These are phyloP conservation scores for Ornithoptera priamus DNA, from an alignment of 2,888 invertebrate genomes.

Conservation along the genomic window DNA sequence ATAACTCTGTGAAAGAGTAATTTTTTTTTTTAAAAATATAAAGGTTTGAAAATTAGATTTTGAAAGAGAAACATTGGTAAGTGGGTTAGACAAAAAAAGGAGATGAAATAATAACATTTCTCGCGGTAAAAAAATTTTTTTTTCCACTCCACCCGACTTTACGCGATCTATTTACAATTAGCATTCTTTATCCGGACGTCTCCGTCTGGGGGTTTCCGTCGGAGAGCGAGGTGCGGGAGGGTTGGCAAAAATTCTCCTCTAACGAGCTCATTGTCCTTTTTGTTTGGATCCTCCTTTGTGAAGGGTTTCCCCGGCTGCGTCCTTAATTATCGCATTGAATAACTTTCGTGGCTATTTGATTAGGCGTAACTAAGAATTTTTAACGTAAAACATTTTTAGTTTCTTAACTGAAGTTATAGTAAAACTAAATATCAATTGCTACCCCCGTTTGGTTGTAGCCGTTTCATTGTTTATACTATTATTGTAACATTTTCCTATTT, in stretches of 20 bases:
- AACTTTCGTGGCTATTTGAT: conserved; percentile 53
- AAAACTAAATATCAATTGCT: no score
- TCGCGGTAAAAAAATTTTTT: conserved; percentile 1
- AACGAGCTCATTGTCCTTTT: conserved; percentile 72
- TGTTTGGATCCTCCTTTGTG: conserved; percentile 61
- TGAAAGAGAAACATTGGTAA: conserved; percentile 8
- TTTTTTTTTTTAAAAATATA: conserved; percentile 1
- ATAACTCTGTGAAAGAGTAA: background rate
- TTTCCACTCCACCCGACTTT: conserved; percentile 37
- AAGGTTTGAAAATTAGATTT: conserved; percentile 19
- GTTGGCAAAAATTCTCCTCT: conserved; percentile 55
- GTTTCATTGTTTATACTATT: no score
- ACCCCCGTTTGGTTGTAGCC: no score
- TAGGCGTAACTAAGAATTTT: conserved; percentile 31
- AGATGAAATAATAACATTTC: background rate
- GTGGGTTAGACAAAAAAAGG: conserved; percentile 4
- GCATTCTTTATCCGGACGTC: conserved; percentile 54
- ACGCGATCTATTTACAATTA: conserved; percentile 58
- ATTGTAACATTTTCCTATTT: no score
- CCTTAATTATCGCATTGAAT: conserved; percentile 62
- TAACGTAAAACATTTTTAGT: background rate
- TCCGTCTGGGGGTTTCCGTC: conserved; percentile 40
- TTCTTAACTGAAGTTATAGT: no score
- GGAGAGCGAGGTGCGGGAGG: conserved; percentile 37
- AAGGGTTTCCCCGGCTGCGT: conserved; percentile 51